Evolutionary conservation across 2,113 vertebrate genomes (phyloP), one percentile per base, ranked within the genome.

Genomic region (Pleuronectes platessa): DNA sequence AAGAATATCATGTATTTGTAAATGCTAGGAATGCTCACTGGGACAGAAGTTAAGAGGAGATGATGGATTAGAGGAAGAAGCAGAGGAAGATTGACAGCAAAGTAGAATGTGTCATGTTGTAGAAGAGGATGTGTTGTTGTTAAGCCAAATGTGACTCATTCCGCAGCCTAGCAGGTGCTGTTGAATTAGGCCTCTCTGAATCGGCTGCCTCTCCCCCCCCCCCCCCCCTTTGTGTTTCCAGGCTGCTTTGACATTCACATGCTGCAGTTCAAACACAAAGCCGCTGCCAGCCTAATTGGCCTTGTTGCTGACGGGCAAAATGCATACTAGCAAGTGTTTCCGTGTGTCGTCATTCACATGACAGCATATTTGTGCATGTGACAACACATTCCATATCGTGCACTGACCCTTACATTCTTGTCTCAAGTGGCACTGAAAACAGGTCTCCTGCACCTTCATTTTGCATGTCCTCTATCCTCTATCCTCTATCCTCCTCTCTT

Each of bases 121-220:
- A 58, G 68, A 15, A 61, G 65, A 75, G 74, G 64, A 79, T 12
- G 42, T 68, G 70, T 66, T 54, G 45, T 69, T 49, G 35, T 81
- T 40, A 78, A 68, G 61, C 59, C 73, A 45, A 31, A 84, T 24
- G 81, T 82, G 84, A 88, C 68, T 92, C 81, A 84, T 56, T 71
- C 13, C 18, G 68, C 42, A 54, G 70, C 6, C 51, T n/a, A 55
- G 66, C 55, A 83, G 81, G 79, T 76, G 81, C 53, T 55, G 78
- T 59, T 61, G 61, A 88, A 83, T 79, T 65, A 65, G 61, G 31
- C 70, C 11, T 67, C 56, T 78, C 24, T 35, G 40, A 70, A 37
- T 49, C 49, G 4, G 40, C 70, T 31, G 60, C 60, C 47, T 74
- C 66, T 63, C 66, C 60, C 18, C 49, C 47, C 20, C 49, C 49